Conservation (phyloP, 1,140 invertebrate genomes). For the Lasioglossum baleicum region DNA sequence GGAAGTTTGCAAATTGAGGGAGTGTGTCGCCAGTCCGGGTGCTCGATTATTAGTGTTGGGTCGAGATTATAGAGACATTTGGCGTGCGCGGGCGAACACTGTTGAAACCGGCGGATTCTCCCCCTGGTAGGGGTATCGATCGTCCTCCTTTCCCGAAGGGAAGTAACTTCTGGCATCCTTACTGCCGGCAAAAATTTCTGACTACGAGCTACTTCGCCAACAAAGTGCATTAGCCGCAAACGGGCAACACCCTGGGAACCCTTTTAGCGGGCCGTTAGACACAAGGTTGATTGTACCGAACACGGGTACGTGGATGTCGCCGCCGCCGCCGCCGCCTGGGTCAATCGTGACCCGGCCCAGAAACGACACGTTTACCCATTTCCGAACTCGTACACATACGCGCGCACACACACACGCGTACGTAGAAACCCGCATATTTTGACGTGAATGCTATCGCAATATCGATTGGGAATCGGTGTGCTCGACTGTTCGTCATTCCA, state of each 20-base stretch:
- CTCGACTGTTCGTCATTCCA: no score
- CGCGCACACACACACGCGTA: no score
- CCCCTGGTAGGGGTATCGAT: constrained; percentile 17
- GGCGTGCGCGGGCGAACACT: background rate
- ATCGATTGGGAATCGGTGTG: no score
- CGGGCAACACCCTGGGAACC: constrained; percentile 18
- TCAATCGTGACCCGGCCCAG: background rate
- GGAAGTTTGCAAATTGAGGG: background rate
- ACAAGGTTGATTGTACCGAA: background rate
- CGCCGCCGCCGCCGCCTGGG: background rate
- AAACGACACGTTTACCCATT: no score
- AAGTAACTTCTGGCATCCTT: constrained; percentile 25
- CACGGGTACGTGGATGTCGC: background rate
- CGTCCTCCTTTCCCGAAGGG: constrained; percentile 31
- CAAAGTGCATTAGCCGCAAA: constrained; percentile 28
- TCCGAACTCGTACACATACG: no score
- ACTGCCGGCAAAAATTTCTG: constrained; percentile 36
- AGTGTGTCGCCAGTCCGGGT: background rate
- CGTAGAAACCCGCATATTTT: no score
- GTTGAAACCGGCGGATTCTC: background rate
- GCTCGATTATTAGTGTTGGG: background rate
- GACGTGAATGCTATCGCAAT: no score
- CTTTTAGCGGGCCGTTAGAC: constrained; percentile 30
- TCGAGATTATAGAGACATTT: constrained; percentile 23
- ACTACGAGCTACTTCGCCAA: constrained; percentile 21